phyloP scores from a whole-genome alignment of 2,888 invertebrate species.

The Xylocampa areola region DNA sequence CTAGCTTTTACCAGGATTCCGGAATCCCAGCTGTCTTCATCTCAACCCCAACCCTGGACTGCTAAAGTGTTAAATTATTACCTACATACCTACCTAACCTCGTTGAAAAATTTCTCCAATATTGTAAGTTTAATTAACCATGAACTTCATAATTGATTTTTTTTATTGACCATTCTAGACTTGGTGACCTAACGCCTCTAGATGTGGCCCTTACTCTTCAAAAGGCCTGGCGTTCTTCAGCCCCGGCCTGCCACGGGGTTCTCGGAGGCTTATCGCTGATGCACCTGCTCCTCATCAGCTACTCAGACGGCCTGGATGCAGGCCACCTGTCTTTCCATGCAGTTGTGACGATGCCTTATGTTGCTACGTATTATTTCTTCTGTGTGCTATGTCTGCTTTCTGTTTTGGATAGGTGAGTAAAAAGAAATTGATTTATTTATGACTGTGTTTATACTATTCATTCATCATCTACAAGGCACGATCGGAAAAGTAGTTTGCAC shows the following conservation, averaged over 20 bases:
- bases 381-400: conserved; percentile 90
- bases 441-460: too few species aligned
- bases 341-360: conserved; percentile 86
- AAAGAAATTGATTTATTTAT: background rate
- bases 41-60: too few species aligned
- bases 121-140: too few species aligned
- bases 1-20: too few species aligned
- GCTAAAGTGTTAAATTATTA: too few species aligned
- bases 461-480: too few species aligned
- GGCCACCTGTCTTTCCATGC: conserved; percentile 86
- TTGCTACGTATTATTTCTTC: conserved; percentile 89
- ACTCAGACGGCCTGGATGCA: conserved; percentile 84
- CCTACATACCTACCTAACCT: too few species aligned
- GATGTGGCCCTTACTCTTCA: conserved; percentile 88
- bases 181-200: conserved; percentile 85
- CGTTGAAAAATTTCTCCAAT: too few species aligned
- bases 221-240: conserved; percentile 84
- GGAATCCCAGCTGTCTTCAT: too few species aligned
- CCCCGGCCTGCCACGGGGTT: conserved; percentile 90
- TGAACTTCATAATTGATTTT: background rate
- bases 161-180: conserved; percentile 66
- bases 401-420: conserved; percentile 89
- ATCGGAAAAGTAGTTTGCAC: too few species aligned
- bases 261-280: conserved; percentile 90
- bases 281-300: conserved; percentile 89